Percentiles rank a stretch among this genome's conserved stretches.
phyloP scores from a whole-genome alignment of 1,140 invertebrate genomes.

The Augochlora pura region DNA sequence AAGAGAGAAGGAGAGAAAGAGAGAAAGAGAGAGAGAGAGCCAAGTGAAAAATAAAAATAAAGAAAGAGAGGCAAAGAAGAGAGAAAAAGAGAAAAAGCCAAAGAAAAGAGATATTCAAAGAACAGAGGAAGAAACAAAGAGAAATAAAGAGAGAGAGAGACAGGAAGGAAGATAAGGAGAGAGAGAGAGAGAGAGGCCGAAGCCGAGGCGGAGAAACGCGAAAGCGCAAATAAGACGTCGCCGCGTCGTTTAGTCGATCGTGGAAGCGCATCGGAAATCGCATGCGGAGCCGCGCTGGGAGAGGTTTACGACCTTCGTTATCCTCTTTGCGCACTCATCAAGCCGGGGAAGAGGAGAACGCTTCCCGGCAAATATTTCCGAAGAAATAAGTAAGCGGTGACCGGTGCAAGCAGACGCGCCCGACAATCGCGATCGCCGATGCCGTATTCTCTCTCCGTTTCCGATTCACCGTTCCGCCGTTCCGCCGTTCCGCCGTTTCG shows the following conservation, averaged over 20 bases:
- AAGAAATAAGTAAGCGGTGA: conserved; percentile 31
- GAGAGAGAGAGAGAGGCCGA: not conserved
- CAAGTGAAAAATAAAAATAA: too few relatives aligned
- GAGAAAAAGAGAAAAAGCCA: not conserved
- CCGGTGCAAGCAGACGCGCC: conserved; percentile 18
- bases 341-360: conserved; percentile 9
- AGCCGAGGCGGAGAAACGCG: not conserved
- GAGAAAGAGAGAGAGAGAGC: not conserved
- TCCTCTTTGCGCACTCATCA: conserved; percentile 43
- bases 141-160: not conserved
- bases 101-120: too few relatives aligned
- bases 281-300: conserved; percentile 31
- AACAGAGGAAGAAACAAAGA: not conserved
- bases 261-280: conserved; percentile 48
- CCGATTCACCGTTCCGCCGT: conserved; percentile 39
- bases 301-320: conserved; percentile 56
- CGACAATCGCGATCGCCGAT: conserved; percentile 41
- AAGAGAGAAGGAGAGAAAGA: not conserved
- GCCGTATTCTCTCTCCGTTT: conserved; percentile 43
- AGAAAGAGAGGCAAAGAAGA: not conserved
- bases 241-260: conserved; percentile 45
- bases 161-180: not conserved
- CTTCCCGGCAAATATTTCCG: conserved; percentile 25
- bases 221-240: conserved; percentile 45
- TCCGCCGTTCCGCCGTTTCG: conserved; percentile 29